Evolutionary conservation across 2,888 invertebrate genomes (phyloP).

Genomic region (Oscheius sp.): DNA sequence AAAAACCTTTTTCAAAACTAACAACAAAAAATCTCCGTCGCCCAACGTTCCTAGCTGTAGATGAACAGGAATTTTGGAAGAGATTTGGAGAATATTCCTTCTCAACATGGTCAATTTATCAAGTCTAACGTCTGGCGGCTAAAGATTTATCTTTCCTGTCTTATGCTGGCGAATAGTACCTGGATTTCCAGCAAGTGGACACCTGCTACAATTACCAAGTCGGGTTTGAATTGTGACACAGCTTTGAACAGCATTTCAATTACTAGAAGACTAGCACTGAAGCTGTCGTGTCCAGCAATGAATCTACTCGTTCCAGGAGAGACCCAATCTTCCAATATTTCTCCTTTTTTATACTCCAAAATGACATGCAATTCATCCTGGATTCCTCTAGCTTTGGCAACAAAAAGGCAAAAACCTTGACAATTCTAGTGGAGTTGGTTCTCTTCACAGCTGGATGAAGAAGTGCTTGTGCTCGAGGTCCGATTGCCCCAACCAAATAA

Average conservation of each 20-base stretch:
- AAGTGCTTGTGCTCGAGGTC: constrained; percentile 71
- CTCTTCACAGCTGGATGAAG: constrained; percentile 71
- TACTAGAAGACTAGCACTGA: constrained; percentile 67
- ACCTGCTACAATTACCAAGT: constrained; percentile 72
- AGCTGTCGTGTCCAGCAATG: constrained; percentile 72
- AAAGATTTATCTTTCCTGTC: neutral
- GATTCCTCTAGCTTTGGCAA: too few species aligned
- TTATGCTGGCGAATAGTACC: constrained; percentile 8
- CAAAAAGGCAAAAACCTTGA: constrained; percentile 34
- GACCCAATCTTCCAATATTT: constrained; percentile 70
- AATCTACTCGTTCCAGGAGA: constrained; percentile 72
- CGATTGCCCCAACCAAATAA: constrained; percentile 73
- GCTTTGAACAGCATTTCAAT: constrained; percentile 72
- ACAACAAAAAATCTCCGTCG: constrained; percentile 68
- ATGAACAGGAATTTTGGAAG: constrained; percentile 71
- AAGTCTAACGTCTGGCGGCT: constrained; percentile 34
- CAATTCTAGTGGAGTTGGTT: constrained; percentile 68
- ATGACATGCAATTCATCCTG: constrained; percentile 73
- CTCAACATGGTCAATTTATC: constrained; percentile 69
- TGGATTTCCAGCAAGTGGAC: constrained; percentile 72
- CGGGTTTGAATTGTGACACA: constrained; percentile 69
- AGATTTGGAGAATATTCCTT: constrained; percentile 69
- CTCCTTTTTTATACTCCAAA: constrained; percentile 72
- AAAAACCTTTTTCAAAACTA: constrained; percentile 70
- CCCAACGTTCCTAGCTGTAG: constrained; percentile 73